Percentiles rank a stretch among this genome's conserved stretches.
Evolutionary conservation across 2,113 vertebrate genomes (phyloP).

Genomic region (Stictonetta naevosa): DNA sequence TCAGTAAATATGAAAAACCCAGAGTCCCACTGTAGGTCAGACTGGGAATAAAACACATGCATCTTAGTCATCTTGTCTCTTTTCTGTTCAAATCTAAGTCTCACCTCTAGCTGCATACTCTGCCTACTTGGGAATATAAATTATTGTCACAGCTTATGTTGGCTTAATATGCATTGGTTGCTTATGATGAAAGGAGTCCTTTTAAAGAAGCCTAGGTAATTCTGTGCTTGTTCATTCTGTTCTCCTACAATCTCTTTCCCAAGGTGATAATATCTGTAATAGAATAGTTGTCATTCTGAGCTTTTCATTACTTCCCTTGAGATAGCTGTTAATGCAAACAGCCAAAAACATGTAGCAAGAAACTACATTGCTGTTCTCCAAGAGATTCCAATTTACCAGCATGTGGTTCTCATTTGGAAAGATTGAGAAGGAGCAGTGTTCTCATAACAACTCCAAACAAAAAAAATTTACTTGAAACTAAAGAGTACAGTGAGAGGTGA

Average conservation of each 20-base stretch:
- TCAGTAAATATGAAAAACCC: background rate
- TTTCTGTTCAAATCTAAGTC: slow-evolving; percentile 1
- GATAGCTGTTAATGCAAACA: background rate
- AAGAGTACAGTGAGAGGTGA: background rate
- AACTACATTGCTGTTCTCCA: background rate
- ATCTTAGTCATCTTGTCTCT: background rate
- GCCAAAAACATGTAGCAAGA: background rate
- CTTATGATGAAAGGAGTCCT: background rate
- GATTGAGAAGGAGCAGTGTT: slow-evolving; percentile 47
- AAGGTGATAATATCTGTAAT: background rate
- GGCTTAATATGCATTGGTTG: background rate
- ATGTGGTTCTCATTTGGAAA: slow-evolving; percentile 51
- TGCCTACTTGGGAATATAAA: slow-evolving; percentile 16
- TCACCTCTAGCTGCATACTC: slow-evolving; percentile 1
- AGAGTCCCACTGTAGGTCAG: background rate
- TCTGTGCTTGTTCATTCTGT: background rate
- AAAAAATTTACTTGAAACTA: background rate
- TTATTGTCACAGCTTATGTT: slow-evolving; percentile 9
- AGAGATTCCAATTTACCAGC: slow-evolving; percentile 25
- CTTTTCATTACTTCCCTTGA: slow-evolving; percentile 18
- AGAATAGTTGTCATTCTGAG: background rate
- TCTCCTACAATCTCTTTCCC: background rate
- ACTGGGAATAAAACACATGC: background rate
- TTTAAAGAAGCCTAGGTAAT: background rate
- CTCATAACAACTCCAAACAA: background rate